A percentile compares a stretch with the other conserved stretches of the same genome.
These are phyloP conservation scores for Passer domesticus DNA, from an alignment of 2,113 vertebrate genomes.

Conservation along the genomic window DNA sequence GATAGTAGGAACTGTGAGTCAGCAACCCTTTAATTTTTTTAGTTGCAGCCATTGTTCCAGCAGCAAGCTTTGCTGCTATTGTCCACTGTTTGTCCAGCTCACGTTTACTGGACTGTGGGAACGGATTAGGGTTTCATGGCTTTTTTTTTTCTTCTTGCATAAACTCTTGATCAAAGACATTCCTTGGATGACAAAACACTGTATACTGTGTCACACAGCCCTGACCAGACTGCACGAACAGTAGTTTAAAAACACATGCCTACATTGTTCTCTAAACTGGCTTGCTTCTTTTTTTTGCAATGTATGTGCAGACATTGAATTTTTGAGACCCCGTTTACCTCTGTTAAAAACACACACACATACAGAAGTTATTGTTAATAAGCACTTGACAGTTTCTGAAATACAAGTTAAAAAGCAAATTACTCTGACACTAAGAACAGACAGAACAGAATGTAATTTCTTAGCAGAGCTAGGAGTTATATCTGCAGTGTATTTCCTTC, in stretches of 20 bases:
- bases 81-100: constrained; percentile 81
- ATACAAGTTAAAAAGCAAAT: not conserved
- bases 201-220: constrained; percentile 78
- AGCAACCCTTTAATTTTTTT: constrained; percentile 74
- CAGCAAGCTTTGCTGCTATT: constrained; percentile 76
- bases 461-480: not conserved
- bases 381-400: not conserved
- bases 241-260: constrained; percentile 76
- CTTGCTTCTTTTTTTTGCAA: not conserved
- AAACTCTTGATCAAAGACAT: constrained; percentile 89
- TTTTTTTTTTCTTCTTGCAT: constrained; percentile 74
- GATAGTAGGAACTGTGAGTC: constrained; percentile 69
- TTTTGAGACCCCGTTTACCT: constrained; percentile 16
- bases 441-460: not conserved
- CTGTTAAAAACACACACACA: not conserved
- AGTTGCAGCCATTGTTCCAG: constrained; percentile 69
- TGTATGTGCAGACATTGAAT: constrained; percentile 43
- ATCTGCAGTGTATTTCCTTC: not conserved
- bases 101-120: constrained; percentile 86
- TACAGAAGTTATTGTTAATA: not conserved
- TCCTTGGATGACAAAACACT: constrained; percentile 88
- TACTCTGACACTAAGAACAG: not conserved
- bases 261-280: constrained; percentile 67
- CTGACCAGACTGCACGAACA: constrained; percentile 67
- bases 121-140: constrained; percentile 88